Evolutionary conservation across 2,797 vertebrate genomes (phyloP), one percentile per base, ranked within the genome.

Genomic region (Gymnothorax javanicus): DNA sequence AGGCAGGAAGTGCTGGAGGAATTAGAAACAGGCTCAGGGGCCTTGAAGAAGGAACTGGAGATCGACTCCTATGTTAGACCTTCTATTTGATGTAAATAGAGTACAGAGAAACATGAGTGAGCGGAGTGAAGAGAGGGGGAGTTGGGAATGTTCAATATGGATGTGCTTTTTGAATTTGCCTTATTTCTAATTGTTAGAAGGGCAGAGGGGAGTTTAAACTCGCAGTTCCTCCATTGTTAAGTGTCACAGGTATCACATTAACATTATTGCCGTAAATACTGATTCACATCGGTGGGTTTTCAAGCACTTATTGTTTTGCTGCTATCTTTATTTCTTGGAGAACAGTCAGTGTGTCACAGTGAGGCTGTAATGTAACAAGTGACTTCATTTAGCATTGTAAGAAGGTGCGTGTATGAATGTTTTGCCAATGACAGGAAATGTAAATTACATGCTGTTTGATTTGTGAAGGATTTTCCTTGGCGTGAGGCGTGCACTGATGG

Each of bases 361-460:
- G 13, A 83, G 81, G 56, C 23, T 57, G 2, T 33, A 17, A 83
- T 33, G 43, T 17, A 1, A 6, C 27, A n/a, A 71, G 11, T 73
- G 27, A 33, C 25, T 43, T 77, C 7, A 52, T 79, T 81, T 54
- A 81, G 20, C 20, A n/a, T 56, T 54, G 56, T 4, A 23, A 54
- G 9, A 23, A 56, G 77, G 23, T 81, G 56, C 52, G 56, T 11
- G 15, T 54, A 17, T 59, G 81, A 83, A 83, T 83, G 54, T 83
- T 83, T 20, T 77, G 33, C 25, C 23, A 7, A 8, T 58, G 56
- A 58, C 81, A 59, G 54, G 56, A 33, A 83, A 58, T 83, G 81
- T 83, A 59, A 27, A 59, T 27, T 23, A 83, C 59, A 83, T 83
- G 57, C 57, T 83, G 25, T 83, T 54, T 15, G 12, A 83, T n/a